A percentile compares a stretch with the other conserved stretches of the same genome.
Conservation (phyloP, 2,888 invertebrate genomes). For the Physocephala rufipes region DNA sequence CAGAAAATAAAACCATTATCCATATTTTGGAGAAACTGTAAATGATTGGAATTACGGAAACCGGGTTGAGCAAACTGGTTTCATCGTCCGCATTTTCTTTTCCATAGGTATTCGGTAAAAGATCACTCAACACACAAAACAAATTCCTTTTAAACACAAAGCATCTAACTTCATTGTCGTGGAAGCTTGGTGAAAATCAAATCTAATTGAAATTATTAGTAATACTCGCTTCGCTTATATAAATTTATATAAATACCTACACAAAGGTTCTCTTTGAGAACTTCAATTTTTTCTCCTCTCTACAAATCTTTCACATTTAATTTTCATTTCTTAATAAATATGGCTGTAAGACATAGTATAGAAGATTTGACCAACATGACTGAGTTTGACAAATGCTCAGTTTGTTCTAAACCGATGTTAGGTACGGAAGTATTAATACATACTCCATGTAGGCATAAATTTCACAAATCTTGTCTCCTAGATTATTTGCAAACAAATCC, state of each 20-base stretch:
- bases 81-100: not conserved
- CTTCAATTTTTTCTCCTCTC: no score
- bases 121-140: not conserved
- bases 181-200: not conserved
- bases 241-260: not conserved
- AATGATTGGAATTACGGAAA: conserved; percentile 9
- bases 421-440: not conserved
- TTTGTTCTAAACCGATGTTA: conserved; percentile 12
- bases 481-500: not conserved
- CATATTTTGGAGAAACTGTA: not conserved
- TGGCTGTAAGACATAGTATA: conserved; percentile 6
- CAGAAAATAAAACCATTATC: not conserved
- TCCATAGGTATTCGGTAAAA: not conserved
- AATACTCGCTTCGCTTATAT: not conserved
- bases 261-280: no score
- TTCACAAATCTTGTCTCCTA: conserved; percentile 9
- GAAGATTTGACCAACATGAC: conserved; percentile 2
- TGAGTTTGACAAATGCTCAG: not conserved
- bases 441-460: conserved; percentile 8
- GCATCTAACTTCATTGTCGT: conserved; percentile 9
- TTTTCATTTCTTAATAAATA: not conserved
- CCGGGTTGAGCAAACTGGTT: not conserved
- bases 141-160: not conserved
- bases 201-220: not conserved
- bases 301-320: not conserved